Evolutionary conservation across 53 echinoderm and acorn worm genomes (phyloP).

Genomic region (Temnopleurus reevesii): DNA sequence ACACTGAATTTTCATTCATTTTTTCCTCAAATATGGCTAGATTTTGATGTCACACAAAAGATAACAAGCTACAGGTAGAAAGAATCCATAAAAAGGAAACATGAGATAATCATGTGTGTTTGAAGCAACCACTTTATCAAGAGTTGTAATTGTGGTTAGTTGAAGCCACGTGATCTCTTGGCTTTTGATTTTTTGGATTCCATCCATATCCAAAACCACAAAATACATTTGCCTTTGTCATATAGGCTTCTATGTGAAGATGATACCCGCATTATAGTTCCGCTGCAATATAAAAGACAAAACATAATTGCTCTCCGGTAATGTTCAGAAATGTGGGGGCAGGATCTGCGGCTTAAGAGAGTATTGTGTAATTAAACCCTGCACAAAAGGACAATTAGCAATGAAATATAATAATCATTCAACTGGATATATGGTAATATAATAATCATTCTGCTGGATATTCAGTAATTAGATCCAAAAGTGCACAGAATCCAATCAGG

Average conservation of each 20-base stretch:
- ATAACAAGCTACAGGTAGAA: no score
- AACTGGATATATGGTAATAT: constrained; percentile 24
- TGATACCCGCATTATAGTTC: background rate
- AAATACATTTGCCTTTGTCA: constrained; percentile 27
- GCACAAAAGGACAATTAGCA: constrained; percentile 24
- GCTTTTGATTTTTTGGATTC: background rate
- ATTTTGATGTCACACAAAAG: no score
- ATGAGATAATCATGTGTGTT: no score
- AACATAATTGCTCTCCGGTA: no score
- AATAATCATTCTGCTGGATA: background rate
- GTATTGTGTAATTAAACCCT: constrained; percentile 24
- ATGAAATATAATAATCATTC: background rate
- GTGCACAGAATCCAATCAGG: constrained; percentile 29
- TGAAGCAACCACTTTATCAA: constrained; percentile 12
- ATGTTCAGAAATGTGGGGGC: no score
- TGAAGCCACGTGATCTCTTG: background rate
- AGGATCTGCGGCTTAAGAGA: constrained; percentile 1
- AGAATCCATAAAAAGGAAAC: no score
- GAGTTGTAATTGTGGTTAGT: constrained; percentile 19
- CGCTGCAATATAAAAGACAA: background rate
- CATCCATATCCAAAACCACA: constrained; percentile 26
- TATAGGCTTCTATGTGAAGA: background rate
- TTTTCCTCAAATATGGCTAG: no score
- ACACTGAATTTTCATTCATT: no score
- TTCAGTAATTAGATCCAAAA: constrained; percentile 29